These are phyloP conservation scores for Pristis pectinata DNA, from an alignment of 2,797 vertebrate genomes.

Conservation along the genomic window DNA sequence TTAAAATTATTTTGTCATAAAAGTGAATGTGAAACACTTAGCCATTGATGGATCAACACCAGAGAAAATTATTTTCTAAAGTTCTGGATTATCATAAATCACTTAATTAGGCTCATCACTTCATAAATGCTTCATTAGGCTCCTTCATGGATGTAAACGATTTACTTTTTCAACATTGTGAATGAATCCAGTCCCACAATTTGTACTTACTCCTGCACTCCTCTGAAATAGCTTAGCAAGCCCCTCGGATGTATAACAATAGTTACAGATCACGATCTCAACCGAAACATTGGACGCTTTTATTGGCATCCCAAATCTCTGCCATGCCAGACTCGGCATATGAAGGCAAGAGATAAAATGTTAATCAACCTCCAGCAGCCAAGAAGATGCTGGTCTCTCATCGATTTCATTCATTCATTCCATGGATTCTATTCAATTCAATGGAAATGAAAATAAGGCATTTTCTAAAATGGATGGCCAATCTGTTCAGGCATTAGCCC, in stretches of 20 bases:
- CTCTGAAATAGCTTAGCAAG: not conserved
- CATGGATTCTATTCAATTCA: not conserved
- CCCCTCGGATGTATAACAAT: not conserved
- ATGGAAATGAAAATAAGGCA: not conserved
- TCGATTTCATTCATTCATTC: not conserved
- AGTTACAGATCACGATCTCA: not conserved
- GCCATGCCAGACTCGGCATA: not conserved
- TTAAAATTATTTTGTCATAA: too few species aligned
- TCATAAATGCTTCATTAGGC: not conserved
- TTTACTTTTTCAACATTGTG: not conserved
- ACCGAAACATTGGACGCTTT: not conserved
- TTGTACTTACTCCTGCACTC: not conserved
- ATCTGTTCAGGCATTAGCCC: not conserved
- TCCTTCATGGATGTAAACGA: not conserved
- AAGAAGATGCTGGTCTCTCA: not conserved
- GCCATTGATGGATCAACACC: not conserved
- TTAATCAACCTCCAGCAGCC: not conserved
- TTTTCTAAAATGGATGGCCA: not conserved
- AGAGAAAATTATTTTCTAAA: not conserved
- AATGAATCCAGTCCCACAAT: not conserved
- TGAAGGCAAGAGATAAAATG: not conserved
- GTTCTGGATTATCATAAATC: not conserved
- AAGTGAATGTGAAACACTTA: not conserved
- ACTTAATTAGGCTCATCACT: too few species aligned
- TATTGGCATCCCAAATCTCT: not conserved